Evolutionary conservation across 1,140 invertebrate genomes (phyloP).

Genomic region (Ceratosolen fusciceps): DNA sequence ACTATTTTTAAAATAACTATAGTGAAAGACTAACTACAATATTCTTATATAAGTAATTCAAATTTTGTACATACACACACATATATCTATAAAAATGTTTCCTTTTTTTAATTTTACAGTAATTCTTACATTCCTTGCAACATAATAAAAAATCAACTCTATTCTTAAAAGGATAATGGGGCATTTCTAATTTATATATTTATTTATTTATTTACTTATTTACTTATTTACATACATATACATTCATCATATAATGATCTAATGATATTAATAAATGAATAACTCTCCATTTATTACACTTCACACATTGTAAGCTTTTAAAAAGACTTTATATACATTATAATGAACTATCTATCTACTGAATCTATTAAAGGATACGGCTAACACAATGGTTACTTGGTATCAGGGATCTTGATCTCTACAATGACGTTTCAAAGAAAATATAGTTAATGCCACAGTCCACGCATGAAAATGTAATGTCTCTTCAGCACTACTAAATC

Average conservation of each 20-base stretch:
- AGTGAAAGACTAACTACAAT: conserved; percentile 22
- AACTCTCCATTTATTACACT: not conserved
- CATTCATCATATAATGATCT: conserved; percentile 11
- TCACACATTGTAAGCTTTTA: conserved; percentile 26
- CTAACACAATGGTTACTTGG: conserved; percentile 41
- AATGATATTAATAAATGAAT: no score
- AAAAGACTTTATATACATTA: conserved; percentile 24
- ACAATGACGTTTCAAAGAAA: conserved; percentile 41
- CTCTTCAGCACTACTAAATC: conserved; percentile 36
- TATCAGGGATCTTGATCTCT: conserved; percentile 42
- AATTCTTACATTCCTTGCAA: not conserved
- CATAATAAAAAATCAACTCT: no score
- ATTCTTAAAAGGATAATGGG: conserved; percentile 15
- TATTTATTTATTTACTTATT: no score
- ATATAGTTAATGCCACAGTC: conserved; percentile 23
- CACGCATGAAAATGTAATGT: conserved; percentile 38
- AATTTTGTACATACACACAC: conserved; percentile 28
- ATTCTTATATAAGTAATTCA: not conserved
- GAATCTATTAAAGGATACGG: conserved; percentile 48
- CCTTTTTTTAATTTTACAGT: conserved; percentile 9
- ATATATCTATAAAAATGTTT: not conserved
- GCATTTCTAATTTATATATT: conserved; percentile 29
- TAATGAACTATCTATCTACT: conserved; percentile 32
- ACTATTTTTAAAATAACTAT: conserved; percentile 25
- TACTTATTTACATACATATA: no score